Evolutionary conservation across 2,113 vertebrate species (phyloP).

Genomic region (Plecturocebus donacophilus): DNA sequence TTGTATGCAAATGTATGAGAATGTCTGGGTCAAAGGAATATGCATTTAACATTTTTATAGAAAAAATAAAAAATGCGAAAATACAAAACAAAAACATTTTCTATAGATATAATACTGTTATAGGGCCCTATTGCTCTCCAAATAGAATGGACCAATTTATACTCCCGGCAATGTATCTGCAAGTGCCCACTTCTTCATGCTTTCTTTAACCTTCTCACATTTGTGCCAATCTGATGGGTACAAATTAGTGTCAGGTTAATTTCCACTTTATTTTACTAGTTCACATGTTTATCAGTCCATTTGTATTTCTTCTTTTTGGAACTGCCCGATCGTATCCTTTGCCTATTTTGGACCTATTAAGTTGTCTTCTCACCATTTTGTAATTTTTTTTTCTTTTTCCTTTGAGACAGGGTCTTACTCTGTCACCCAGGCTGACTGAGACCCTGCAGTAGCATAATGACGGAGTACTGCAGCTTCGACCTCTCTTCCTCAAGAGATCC

Average conservation of each 20-base stretch:
- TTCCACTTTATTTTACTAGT: neutral
- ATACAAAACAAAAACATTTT: neutral
- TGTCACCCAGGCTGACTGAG: too few relatives aligned
- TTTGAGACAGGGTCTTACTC: too few relatives aligned
- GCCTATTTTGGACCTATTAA: too few relatives aligned
- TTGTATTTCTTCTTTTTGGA: constrained; percentile 9
- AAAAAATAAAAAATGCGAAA: neutral
- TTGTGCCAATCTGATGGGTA: neutral
- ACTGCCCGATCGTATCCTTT: neutral
- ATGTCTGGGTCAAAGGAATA: constrained; percentile 26
- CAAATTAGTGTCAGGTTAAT: neutral
- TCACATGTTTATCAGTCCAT: neutral
- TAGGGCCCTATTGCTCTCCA: neutral
- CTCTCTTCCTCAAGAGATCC: too few relatives aligned
- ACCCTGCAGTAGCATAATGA: too few relatives aligned
- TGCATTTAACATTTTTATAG: neutral
- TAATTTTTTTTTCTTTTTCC: too few relatives aligned
- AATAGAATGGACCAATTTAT: neutral
- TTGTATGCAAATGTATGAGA: neutral
- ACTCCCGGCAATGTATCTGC: neutral
- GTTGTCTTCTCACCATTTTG: too few relatives aligned
- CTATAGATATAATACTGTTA: neutral
- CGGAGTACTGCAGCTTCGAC: too few relatives aligned
- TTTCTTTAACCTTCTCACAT: neutral
- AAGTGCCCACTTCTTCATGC: neutral